Percentiles rank a stretch among this genome's conserved stretches.
Evolutionary conservation across 2,113 vertebrate genomes (phyloP).

Genomic region (Panthera tigris): DNA sequence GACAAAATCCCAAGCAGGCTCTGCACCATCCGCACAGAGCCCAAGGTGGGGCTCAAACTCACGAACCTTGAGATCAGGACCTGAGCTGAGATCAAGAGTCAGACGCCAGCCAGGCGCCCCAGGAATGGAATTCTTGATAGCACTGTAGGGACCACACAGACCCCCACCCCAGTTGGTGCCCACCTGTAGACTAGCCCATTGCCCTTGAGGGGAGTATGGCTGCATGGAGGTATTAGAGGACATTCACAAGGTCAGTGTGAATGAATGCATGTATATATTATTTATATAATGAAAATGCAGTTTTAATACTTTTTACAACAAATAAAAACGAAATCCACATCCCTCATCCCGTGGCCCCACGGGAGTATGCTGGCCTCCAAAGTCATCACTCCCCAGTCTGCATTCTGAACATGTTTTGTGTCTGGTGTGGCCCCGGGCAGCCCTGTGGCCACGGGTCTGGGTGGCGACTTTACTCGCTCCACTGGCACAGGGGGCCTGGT

Average conservation of each 20-base stretch:
- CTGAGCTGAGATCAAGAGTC: no score
- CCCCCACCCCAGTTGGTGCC: not conserved
- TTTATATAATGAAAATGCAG: not conserved
- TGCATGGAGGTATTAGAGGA: not conserved
- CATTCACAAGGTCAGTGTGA: not conserved
- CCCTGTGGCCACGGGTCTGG: not conserved
- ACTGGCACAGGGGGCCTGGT: fast-evolving
- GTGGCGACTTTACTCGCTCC: not conserved
- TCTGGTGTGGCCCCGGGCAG: not conserved
- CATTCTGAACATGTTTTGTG: fast-evolving
- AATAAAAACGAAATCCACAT: not conserved
- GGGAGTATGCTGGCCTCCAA: not conserved
- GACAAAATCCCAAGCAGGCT: no score
- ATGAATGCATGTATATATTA: not conserved
- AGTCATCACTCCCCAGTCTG: not conserved
- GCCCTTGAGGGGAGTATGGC: not conserved
- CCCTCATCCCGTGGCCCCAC: not conserved
- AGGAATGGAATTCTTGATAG: not conserved
- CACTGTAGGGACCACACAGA: fast-evolving
- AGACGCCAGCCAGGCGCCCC: no score
- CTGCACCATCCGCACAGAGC: no score
- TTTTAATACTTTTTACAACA: not conserved
- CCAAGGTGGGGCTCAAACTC: no score
- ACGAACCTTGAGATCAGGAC: no score
- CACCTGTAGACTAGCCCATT: not conserved